phyloP scores from a whole-genome alignment of 2,797 vertebrate genomes.

The Alcedo atthis region DNA sequence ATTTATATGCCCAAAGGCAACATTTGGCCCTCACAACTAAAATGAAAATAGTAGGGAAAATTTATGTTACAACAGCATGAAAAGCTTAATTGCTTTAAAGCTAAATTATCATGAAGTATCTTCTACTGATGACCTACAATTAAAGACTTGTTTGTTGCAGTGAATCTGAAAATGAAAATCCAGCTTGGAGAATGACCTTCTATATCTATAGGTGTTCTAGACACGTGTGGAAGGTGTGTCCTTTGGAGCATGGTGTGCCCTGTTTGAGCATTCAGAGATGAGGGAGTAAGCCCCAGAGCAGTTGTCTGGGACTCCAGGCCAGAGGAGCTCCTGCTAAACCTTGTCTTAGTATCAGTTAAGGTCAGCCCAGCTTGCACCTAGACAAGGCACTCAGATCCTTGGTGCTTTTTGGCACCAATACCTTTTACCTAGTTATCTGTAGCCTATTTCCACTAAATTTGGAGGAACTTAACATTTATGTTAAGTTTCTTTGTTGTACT shows the following conservation, averaged over 20 bases:
- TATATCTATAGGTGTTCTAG: background rate
- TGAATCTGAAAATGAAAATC: background rate
- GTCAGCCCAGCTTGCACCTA: background rate
- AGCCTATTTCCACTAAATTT: background rate
- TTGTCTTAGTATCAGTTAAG: background rate
- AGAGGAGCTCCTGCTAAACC: background rate
- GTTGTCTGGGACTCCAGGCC: background rate
- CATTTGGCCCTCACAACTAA: background rate
- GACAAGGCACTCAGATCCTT: background rate
- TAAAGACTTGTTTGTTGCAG: background rate
- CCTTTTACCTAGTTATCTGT: background rate
- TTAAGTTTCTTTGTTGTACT: background rate
- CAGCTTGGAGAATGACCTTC: background rate
- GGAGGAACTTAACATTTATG: background rate
- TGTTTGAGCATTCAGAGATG: background rate
- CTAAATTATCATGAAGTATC: background rate
- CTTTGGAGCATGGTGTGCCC: background rate
- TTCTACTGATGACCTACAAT: background rate
- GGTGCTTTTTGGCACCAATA: background rate
- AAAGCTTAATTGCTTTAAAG: conserved; percentile 15
- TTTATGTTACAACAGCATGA: background rate
- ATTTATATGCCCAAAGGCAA: background rate
- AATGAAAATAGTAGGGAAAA: background rate
- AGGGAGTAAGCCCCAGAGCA: background rate
- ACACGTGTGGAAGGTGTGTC: background rate